phyloP scores from a whole-genome alignment of 2,888 invertebrate genomes.

The Psylliodes chrysocephalus region DNA sequence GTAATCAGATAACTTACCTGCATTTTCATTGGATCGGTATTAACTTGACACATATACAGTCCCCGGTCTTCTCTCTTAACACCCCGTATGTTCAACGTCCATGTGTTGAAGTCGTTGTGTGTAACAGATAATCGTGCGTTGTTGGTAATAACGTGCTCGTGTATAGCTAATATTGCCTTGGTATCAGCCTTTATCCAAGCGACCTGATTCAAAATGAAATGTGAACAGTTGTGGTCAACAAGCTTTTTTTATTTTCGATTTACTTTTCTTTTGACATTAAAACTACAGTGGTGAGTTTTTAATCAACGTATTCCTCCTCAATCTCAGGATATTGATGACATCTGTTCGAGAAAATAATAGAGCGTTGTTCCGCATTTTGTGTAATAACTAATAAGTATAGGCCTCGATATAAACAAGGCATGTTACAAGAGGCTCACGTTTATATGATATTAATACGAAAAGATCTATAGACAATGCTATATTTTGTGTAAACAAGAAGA shows the following conservation, averaged over 20 bases:
- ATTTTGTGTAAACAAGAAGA: no score
- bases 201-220: slow-evolving; percentile 71
- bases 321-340: slow-evolving; percentile 25
- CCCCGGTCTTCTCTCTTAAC: slow-evolving; percentile 89
- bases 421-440: no score
- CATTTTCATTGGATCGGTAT: slow-evolving; percentile 94
- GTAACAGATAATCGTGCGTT: slow-evolving; percentile 89
- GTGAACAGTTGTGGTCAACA: slow-evolving; percentile 52
- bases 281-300: slow-evolving; percentile 34
- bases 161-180: slow-evolving; percentile 91
- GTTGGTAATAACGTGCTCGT: slow-evolving; percentile 94
- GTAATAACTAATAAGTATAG: no score
- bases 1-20: slow-evolving; percentile 72
- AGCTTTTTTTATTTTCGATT: slow-evolving; percentile 47
- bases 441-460: no score
- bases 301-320: slow-evolving; percentile 27
- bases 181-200: slow-evolving; percentile 96
- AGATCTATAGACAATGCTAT: no score
- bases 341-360: slow-evolving; percentile 8
- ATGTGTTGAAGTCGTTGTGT: slow-evolving; percentile 92
- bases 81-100: slow-evolving; percentile 88
- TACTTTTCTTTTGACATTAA: slow-evolving; percentile 47
- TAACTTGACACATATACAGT: slow-evolving; percentile 95
- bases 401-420: no score
- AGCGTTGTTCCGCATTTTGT: no score